Evolutionary conservation across 2,113 vertebrate genomes (phyloP), one percentile per base, ranked within the genome.

Genomic region (Nothoprocta perdicaria): DNA sequence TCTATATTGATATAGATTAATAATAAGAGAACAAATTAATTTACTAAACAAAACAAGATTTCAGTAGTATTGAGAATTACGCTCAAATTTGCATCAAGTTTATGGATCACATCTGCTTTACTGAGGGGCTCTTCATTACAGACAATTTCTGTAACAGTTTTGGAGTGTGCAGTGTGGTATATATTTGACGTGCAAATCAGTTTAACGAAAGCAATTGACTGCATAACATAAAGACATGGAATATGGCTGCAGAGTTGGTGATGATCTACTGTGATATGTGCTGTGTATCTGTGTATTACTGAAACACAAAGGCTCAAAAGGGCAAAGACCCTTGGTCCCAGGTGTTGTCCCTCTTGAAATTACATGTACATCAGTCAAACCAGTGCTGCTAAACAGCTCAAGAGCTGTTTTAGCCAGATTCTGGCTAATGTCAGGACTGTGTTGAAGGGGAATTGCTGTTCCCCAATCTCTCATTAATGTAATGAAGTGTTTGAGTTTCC

Each of bases 401-500:
- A 79, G 1, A 35, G 22, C 16, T 84, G 35, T 31, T 67, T 84
- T 93, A 81, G 40, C 24, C 68, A 72, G 27, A 45, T 84, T 86
- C n/a, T 90, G 21, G 14, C n/a, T 84, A 13, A 5, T 61, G 22
- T 45, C 26, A 71, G 63, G 26, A 8, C 50, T 85, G 11, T 62
- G 22, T 88, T 83, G 41, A 48, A 62, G 61, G 40, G 46, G 58
- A 88, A 2, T 6, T 83, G 76, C 79, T n/a, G 4, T 75, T 22
- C 22, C 35, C 10, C 75, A 26, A 46, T 80, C 53, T 75, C 21
- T 90, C 46, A 46, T 71, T 43, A 13, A 3, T 40, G 14, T 61
- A 78, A 71, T 52, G 22, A 93, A 19, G 8, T 79, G n/a, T 67
- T 71, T 63, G 27, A 78, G 15, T 68, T 84, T 93, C 16, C 55